A percentile compares a stretch with the other conserved stretches of the same genome.
These are phyloP conservation scores for Leptopilina myrica DNA, from an alignment of 2,888 invertebrate species.

Conservation along the genomic window DNA sequence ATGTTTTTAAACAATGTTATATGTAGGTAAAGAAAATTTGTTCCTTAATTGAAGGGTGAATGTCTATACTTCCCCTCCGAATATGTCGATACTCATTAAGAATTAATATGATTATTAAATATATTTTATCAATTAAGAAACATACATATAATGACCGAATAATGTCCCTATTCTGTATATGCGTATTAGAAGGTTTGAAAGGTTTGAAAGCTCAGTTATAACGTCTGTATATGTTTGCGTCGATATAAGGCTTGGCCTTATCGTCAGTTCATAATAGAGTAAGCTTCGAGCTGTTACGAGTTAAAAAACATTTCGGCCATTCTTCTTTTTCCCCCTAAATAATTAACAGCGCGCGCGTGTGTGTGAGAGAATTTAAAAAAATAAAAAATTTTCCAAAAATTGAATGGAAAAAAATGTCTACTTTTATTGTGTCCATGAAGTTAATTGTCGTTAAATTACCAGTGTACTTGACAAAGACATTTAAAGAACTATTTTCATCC, in stretches of 20 bases:
- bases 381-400: neutral
- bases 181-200: neutral
- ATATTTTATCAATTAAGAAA: neutral
- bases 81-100: too few relatives aligned
- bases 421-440: neutral
- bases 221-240: slow-evolving; percentile 45
- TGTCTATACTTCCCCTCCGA: too few relatives aligned
- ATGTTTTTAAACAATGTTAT: too few relatives aligned
- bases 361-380: neutral
- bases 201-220: neutral
- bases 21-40: too few relatives aligned
- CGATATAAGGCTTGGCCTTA: slow-evolving; percentile 49
- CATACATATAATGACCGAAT: neutral
- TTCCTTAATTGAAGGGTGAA: too few relatives aligned
- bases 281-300: slow-evolving; percentile 57
- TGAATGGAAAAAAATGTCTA: neutral
- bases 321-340: neutral
- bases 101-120: too few relatives aligned
- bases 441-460: neutral
- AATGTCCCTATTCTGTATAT: neutral
- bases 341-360: neutral
- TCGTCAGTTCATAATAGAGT: slow-evolving; percentile 66
- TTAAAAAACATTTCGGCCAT: slow-evolving; percentile 42
- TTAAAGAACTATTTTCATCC: neutral
- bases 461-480: neutral